A percentile compares a stretch with the other conserved stretches of the same genome.
Conservation (phyloP, 1,140 invertebrate genomes). For the Bradynema listronoti region DNA sequence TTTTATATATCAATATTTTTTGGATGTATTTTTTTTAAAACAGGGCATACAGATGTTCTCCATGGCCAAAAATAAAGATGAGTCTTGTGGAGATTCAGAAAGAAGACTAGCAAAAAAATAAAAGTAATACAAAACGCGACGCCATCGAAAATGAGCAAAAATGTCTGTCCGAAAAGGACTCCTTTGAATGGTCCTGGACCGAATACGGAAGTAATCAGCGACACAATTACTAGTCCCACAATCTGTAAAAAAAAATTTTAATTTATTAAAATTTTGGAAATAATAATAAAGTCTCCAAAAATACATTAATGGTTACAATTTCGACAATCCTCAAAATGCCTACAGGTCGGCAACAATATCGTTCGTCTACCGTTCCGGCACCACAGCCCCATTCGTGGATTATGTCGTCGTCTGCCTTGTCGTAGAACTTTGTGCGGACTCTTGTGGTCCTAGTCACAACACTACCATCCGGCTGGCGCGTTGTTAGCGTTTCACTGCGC, state of each 20-base stretch:
- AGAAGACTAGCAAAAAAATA: constrained; percentile 52
- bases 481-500: constrained; percentile 10
- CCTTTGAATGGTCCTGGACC: constrained; percentile 57
- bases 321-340: constrained; percentile 50
- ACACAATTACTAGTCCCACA: constrained; percentile 51
- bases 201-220: constrained; percentile 50
- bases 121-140: constrained; percentile 51
- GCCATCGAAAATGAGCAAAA: constrained; percentile 47
- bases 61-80: constrained; percentile 55
- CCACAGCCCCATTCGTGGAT: constrained; percentile 25
- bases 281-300: too few species aligned
- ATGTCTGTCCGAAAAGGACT: constrained; percentile 55
- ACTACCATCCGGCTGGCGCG: constrained; percentile 23
- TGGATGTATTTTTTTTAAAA: constrained; percentile 6
- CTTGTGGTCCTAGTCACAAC: constrained; percentile 27
- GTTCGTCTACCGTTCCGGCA: constrained; percentile 18
- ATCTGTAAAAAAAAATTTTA: constrained; percentile 42
- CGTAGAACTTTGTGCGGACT: constrained; percentile 11
- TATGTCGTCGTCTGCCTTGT: too few species aligned
- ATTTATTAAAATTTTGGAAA: too few species aligned
- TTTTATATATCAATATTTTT: neutral
- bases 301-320: constrained; percentile 42
- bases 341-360: constrained; percentile 46
- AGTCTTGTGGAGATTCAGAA: constrained; percentile 47
- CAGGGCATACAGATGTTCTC: constrained; percentile 35